phyloP scores from a whole-genome alignment of 2,888 invertebrate genomes.

The Macrosoma leucophasiata region DNA sequence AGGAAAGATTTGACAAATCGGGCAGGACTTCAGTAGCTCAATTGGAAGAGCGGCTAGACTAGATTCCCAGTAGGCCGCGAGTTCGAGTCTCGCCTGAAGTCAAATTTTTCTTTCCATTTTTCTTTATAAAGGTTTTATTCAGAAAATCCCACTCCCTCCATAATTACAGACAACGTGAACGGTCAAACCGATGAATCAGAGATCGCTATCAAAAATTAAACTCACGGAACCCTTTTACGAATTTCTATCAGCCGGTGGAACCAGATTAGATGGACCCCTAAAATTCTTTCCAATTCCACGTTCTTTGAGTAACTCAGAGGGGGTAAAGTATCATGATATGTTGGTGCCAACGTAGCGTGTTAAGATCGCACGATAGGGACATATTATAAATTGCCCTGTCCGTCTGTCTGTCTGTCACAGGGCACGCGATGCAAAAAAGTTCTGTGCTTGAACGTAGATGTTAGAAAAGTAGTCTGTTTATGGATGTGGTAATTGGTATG shows the following conservation, averaged over 20 bases:
- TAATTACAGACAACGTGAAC: too few relatives aligned
- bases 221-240: slow-evolving; percentile 14
- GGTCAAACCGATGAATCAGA: slow-evolving; percentile 30
- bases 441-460: slow-evolving; percentile 16
- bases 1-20: too few relatives aligned
- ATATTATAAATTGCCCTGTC: slow-evolving; percentile 73
- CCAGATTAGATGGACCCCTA: slow-evolving; percentile 31
- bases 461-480: slow-evolving; percentile 27
- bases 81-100: too few relatives aligned
- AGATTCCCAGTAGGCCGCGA: too few relatives aligned
- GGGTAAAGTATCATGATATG: slow-evolving; percentile 25
- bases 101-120: too few relatives aligned
- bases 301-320: slow-evolving; percentile 6
- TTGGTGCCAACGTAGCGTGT: slow-evolving; percentile 36
- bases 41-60: too few relatives aligned
- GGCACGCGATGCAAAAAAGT: slow-evolving; percentile 71
- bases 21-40: too few relatives aligned
- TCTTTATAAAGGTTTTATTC: too few relatives aligned
- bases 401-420: slow-evolving; percentile 69
- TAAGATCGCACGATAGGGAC: slow-evolving; percentile 64
- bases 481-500: slow-evolving; percentile 7
- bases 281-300: slow-evolving; percentile 3
- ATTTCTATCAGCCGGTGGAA: slow-evolving; percentile 19
- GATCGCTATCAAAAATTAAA: slow-evolving; percentile 19
- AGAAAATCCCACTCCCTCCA: too few relatives aligned